Evolutionary conservation across 2,888 invertebrate species (phyloP), one percentile per base, ranked within the genome.

Genomic region (Mythimna ferrago): DNA sequence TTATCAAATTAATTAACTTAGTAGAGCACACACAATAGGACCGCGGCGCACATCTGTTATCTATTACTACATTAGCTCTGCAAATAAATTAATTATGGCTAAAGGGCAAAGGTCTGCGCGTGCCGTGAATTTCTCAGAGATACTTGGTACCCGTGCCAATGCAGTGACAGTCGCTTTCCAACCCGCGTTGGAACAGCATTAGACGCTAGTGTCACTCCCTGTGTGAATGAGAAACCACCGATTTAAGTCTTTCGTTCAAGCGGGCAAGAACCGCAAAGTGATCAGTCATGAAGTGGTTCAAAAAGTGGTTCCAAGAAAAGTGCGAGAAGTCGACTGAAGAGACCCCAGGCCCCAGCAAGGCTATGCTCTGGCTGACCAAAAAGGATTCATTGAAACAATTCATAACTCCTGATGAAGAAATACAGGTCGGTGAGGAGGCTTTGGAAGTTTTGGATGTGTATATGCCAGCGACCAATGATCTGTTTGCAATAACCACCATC

Each of bases 201-300:
- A 71, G 53, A 76, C 67, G 65, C 57, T 69, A 81, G 85, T 44
- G 35, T 51, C 70, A 66, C 72, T 71, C 78, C 83, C 85, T 81
- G 93, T 94, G 92, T 96, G 94, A 95, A 97, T 97, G 97, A 97
- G 97, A 97, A 97, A 97, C 91, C 93, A 95, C 92, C 96, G 96
- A 85, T 97, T 97, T 91, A 97, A 96, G 81, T 96, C 97, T 89
- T 97, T 97, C 91, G 94, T 97, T 86, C 95, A 96, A 93, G 97
- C 97, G 96, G 97, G 97, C 81, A 96, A 94, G 90, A 97, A 97
- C 96, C 97, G 97, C 95, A 94, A 91, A 89, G 94, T 92, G 67
- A 97, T 97, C 84, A 92, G 96, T 87, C 94, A 97, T 97, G 97
- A 97, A 94, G 90, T 97, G 97, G 97, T 97, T 97, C 97, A 97